Percentiles rank a stretch among this genome's conserved stretches.
phyloP scores from a whole-genome alignment of 2,113 vertebrate genomes.

The Pteronura brasiliensis region DNA sequence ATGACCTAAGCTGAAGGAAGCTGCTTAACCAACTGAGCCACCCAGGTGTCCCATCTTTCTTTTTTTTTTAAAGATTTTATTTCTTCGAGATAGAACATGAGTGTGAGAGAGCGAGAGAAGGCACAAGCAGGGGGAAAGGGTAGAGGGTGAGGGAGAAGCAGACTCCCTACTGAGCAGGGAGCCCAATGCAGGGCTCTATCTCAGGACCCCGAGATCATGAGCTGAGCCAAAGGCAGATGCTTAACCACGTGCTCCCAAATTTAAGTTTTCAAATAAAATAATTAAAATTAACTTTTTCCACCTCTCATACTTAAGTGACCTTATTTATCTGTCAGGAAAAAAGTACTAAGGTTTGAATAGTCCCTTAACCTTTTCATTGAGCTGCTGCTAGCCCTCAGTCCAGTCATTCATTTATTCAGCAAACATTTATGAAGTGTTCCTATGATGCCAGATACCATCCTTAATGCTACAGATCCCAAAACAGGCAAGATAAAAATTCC shows the following conservation, averaged over 20 bases:
- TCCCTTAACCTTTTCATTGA: background rate
- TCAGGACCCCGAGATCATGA: too few species aligned
- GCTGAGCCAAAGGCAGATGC: too few species aligned
- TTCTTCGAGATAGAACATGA: too few species aligned
- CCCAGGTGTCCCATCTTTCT: too few species aligned
- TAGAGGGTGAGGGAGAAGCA: too few species aligned
- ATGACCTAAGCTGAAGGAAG: too few species aligned
- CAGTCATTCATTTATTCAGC: background rate
- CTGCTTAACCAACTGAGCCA: too few species aligned
- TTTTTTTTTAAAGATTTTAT: background rate
- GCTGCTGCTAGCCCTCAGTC: background rate
- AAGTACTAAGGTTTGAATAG: background rate
- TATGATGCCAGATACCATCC: background rate
- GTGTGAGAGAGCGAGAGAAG: too few species aligned
- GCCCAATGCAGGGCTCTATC: too few species aligned
- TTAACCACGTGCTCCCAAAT: background rate
- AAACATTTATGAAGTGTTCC: background rate
- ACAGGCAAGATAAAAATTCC: background rate
- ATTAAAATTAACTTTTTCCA: slow-evolving; percentile 7
- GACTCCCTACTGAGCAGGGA: too few species aligned
- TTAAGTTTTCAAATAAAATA: slow-evolving; percentile 28
- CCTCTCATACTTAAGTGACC: background rate
- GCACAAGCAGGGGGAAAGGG: too few species aligned
- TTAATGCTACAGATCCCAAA: background rate
- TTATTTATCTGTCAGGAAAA: background rate